Evolutionary conservation across 2,113 vertebrate species (phyloP).

Genomic region (Alligator sinensis): DNA sequence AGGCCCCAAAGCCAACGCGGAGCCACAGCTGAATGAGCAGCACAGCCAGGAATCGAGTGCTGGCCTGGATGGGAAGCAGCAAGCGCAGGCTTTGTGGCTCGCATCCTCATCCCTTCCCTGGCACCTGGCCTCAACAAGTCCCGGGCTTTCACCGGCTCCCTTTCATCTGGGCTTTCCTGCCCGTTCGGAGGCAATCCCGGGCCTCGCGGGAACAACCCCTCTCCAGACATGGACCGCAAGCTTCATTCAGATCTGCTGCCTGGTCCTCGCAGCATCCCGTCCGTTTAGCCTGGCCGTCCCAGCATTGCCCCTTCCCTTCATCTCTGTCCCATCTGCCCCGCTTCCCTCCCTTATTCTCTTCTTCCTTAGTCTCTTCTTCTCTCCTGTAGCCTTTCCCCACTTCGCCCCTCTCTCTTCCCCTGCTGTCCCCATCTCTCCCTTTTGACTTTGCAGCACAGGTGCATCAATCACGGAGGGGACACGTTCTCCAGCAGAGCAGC

Average conservation of each 20-base stretch:
- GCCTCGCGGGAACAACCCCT: background rate
- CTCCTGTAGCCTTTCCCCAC: background rate
- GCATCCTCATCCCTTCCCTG: background rate
- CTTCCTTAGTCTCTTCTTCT: background rate
- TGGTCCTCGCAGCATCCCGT: rapidly evolving
- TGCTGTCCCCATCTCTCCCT: constrained; percentile 59
- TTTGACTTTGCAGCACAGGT: constrained; percentile 60
- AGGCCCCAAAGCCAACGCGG: background rate
- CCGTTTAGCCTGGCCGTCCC: background rate
- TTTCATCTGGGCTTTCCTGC: background rate
- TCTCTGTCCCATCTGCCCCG: background rate
- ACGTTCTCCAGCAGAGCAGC: constrained; percentile 58
- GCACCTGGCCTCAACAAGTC: background rate
- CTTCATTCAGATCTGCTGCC: background rate
- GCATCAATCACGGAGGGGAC: constrained; percentile 68
- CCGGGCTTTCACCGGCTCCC: background rate
- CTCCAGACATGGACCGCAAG: background rate
- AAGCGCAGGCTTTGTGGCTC: rapidly evolving
- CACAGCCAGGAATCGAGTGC: background rate
- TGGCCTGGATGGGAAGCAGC: background rate
- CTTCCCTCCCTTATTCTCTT: background rate
- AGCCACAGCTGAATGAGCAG: background rate
- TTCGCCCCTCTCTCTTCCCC: constrained; percentile 10
- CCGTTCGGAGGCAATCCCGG: background rate
- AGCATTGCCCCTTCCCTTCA: background rate